Evolutionary conservation across 2,113 vertebrate genomes (phyloP), one percentile per base, ranked within the genome.

Genomic region (Gnathonemus longibarbis): DNA sequence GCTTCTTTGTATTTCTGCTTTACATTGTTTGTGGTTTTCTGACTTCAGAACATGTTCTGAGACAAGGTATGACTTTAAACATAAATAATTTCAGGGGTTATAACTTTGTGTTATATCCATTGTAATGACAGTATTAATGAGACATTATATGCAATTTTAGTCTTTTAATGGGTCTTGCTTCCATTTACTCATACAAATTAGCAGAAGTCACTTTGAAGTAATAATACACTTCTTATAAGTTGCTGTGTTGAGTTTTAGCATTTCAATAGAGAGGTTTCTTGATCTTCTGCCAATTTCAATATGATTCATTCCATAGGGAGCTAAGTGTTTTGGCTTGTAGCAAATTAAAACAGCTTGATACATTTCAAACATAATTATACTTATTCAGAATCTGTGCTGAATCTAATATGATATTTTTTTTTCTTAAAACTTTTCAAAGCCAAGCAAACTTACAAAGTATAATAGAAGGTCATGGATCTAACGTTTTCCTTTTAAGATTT

Each of bases 261-360:
- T 83, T 83, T 83, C 42, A 83, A 45, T 45, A 45, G 77, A 85
- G 39, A 45, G 77, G 46, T 85, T 46, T 85, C 24, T 50, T 85
- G 84, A 85, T 85, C 31, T 45, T 83, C 77, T 83, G 77, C 77
- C 46, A 85, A 49, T 48, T 48, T 85, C 39, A 85, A 49, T 48
- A 85, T 85, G 84, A 53, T 87, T 53, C 21, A 87, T 52, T 87
- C 49, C 11, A 27, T 24, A 87, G 84, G 24, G 84, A n/a, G n/a
- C 27, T 31, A 84, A 84, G 80, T 84, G 80, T 42, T 87, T 49
- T 87, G 48, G 27, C 84, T 85, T 85, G 46, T 24, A 49, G 42
- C 24, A 85, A 49, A 85, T 49, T 85, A 85, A 85, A 49, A 85
- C 84, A 85, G 84, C 42, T 85, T 85, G 42, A 85, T 85, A 85